A percentile compares a stretch with the other conserved stretches of the same genome.
Conservation (phyloP, 1,140 invertebrate species). For the Andricus grossulariae region DNA sequence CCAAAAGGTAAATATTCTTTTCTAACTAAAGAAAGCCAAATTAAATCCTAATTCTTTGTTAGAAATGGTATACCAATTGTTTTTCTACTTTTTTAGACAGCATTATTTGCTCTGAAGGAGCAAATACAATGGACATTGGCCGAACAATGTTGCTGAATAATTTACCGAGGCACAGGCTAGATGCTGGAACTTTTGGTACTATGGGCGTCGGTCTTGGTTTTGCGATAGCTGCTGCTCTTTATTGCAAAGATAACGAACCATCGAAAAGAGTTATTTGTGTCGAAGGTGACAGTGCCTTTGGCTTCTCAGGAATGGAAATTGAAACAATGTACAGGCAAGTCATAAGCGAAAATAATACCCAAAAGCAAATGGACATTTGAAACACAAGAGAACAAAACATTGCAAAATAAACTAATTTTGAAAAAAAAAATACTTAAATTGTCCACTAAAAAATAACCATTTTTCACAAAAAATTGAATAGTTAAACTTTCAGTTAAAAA, state of each 20-base stretch:
- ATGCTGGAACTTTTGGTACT: slow-evolving; percentile 96
- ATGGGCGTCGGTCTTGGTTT: slow-evolving; percentile 98
- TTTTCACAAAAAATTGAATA: no score
- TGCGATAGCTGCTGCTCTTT: slow-evolving; percentile 93
- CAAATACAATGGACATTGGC: slow-evolving; percentile 99
- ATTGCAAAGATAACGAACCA: slow-evolving; percentile 88
- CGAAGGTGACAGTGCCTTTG: slow-evolving; percentile 97
- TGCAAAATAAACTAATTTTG: no score
- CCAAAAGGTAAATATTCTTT: slow-evolving; percentile 75
- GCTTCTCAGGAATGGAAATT: slow-evolving; percentile 98
- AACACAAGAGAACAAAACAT: no score
- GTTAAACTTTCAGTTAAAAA: no score
- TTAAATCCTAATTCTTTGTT: neutral
- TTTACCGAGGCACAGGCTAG: slow-evolving; percentile 89
- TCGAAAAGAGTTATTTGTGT: slow-evolving; percentile 90
- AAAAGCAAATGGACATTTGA: no score
- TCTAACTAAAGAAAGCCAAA: neutral
- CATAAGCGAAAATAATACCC: no score
- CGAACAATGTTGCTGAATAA: slow-evolving; percentile 90
- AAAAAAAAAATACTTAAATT: no score
- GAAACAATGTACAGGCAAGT: slow-evolving; percentile 91
- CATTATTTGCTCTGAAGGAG: slow-evolving; percentile 97
- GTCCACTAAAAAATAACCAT: no score
- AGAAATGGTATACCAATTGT: neutral
- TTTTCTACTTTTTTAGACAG: slow-evolving; percentile 79